Evolutionary conservation across 2,888 invertebrate genomes (phyloP), one percentile per base, ranked within the genome.

Genomic region (Drosophila nr. medialis): DNA sequence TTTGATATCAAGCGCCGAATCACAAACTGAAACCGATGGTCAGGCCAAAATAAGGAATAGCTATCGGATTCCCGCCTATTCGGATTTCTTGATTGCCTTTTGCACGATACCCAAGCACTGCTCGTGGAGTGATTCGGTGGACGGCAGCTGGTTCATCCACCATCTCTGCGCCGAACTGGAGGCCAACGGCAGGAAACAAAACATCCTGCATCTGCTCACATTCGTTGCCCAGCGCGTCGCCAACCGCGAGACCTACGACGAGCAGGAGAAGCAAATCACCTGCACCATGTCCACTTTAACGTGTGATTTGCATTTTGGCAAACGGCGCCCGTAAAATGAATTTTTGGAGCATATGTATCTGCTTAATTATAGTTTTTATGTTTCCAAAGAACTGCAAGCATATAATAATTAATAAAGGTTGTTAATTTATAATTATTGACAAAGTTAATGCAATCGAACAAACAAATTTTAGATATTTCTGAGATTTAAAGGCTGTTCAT

Each of bases 121-220:
- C 93, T 98, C 98, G 0, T 98, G 98, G 98, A 95, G 98, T 58
- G 98, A 98, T 91, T 97, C 97, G 24, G 96, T 96, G 21, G 95
- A 96, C 65, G 98, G 98, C 2, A 98, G 98, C 0, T 99, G 98
- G 98, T 99, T 98, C 91, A 96, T 99, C 93, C 98, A 98, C 93
- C 96, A 98, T 0, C 93, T 99, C 40, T 97, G 97, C 92, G 94
- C 95, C 38, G 97, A 98, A 86, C 92, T 98, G 68, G 94, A 95
- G 61, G 95, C 95, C 80, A 94, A 95, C 90, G 96, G 95, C 6
- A 94, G 94, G 74, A 94, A 95, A 24, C 94, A 95, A 85, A 98
- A 98, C 91, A 94, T 99, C 5, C 93, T 98, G 54, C 96, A 96
- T 4, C 94, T 99, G 79, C 93, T 99, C 65, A 98, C 98, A 0